Evolutionary conservation across 2,113 vertebrate species (phyloP).

Genomic region (Prolemur simus): DNA sequence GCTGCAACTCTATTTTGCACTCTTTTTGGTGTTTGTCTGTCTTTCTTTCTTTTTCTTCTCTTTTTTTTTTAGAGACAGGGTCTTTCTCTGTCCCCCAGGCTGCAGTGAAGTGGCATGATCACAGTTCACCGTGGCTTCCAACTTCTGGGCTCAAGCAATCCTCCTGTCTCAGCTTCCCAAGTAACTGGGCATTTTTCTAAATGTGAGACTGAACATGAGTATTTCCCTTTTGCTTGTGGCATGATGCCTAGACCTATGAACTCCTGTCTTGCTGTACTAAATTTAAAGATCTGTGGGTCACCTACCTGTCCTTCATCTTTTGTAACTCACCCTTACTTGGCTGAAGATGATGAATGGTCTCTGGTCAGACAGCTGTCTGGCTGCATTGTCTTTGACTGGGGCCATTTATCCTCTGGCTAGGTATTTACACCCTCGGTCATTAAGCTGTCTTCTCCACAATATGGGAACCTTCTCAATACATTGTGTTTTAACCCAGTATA

Average conservation of each 20-base stretch:
- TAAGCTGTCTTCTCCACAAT: not conserved
- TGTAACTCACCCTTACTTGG: not conserved
- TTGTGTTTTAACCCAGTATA: not conserved
- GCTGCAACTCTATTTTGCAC: accelerated
- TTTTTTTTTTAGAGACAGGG: not conserved
- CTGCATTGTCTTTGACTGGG: not conserved
- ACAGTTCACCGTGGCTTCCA: too few species aligned
- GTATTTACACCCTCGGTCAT: not conserved
- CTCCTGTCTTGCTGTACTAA: not conserved
- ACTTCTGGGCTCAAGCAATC: not conserved
- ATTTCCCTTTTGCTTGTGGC: not conserved
- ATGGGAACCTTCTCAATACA: not conserved
- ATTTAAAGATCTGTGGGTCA: not conserved
- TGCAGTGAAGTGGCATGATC: not conserved
- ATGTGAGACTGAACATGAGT: not conserved
- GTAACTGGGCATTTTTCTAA: not conserved
- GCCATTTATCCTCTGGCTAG: not conserved
- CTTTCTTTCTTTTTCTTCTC: not conserved
- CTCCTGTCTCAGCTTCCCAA: not conserved
- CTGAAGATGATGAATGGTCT: not conserved
- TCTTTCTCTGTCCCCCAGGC: not conserved
- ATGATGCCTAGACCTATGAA: not conserved
- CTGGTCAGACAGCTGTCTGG: not conserved
- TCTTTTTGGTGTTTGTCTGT: not conserved
- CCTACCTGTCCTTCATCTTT: not conserved